phyloP scores from a whole-genome alignment of 1,140 invertebrate genomes.

The Bacillus rossius region DNA sequence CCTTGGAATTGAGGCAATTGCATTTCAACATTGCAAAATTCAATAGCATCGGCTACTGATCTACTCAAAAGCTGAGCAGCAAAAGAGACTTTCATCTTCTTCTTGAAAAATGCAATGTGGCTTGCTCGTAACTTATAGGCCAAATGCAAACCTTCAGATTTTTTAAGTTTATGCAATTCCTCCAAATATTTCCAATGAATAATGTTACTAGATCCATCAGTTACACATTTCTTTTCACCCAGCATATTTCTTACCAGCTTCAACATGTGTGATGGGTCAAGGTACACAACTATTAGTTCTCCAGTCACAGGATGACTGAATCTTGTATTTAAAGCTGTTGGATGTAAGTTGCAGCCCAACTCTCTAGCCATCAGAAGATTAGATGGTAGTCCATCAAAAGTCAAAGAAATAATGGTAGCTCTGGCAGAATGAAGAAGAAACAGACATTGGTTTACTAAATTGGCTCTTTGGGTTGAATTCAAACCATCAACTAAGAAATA shows the following conservation, averaged over 20 bases:
- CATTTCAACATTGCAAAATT: slow-evolving; percentile 16
- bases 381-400: background rate
- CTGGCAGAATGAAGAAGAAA: background rate
- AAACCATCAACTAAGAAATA: too few species aligned
- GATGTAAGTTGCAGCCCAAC: background rate
- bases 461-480: too few species aligned
- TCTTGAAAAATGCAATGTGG: slow-evolving; percentile 25
- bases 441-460: slow-evolving; percentile 17
- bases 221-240: background rate
- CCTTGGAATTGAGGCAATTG: slow-evolving; percentile 22
- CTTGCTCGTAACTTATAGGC: slow-evolving; percentile 26
- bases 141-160: slow-evolving; percentile 20
- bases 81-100: slow-evolving; percentile 32
- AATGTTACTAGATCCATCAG: slow-evolving; percentile 9
- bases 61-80: slow-evolving; percentile 28
- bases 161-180: slow-evolving; percentile 21
- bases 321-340: background rate
- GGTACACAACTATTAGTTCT: background rate
- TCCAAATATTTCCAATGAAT: slow-evolving; percentile 25
- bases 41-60: slow-evolving; percentile 25
- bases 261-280: background rate
- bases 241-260: slow-evolving; percentile 1
- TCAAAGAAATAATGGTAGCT: background rate
- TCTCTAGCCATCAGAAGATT: background rate
- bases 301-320: background rate